Evolutionary conservation across 2,113 vertebrate genomes (phyloP).

Genomic region (Pollachius pollachius): DNA sequence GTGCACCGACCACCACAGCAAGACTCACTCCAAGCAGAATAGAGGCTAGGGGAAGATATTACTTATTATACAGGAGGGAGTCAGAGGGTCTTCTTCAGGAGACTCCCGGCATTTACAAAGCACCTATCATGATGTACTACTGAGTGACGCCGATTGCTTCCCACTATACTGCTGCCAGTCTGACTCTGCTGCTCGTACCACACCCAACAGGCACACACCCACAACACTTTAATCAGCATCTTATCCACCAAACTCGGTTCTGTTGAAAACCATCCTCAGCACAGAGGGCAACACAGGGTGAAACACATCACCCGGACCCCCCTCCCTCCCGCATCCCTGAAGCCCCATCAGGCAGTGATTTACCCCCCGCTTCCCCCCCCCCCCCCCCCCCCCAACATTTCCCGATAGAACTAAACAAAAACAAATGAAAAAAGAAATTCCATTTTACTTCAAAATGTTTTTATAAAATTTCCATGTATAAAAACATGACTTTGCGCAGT

Average conservation of each 20-base stretch:
- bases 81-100: too few relatives aligned
- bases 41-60: too few relatives aligned
- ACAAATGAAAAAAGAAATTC: conserved; percentile 13
- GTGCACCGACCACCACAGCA: too few relatives aligned
- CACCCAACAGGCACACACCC: neutral
- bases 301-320: conserved; percentile 20
- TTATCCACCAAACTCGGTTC: too few relatives aligned
- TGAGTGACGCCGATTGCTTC: too few relatives aligned
- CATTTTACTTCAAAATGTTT: conserved; percentile 54
- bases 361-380: conserved; percentile 24
- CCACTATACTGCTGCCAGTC: too few relatives aligned
- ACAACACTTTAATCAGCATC: conserved; percentile 28
- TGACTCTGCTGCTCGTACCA: too few relatives aligned
- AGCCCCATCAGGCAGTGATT: conserved; percentile 56
- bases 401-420: neutral
- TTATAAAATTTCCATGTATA: conserved; percentile 71
- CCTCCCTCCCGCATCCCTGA: conserved; percentile 57
- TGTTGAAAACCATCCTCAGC: too few relatives aligned
- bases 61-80: too few relatives aligned
- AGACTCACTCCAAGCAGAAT: too few relatives aligned
- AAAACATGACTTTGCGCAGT: conserved; percentile 73
- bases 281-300: conserved; percentile 13
- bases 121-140: too few relatives aligned
- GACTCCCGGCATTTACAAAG: too few relatives aligned
- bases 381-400: conserved; percentile 1